Evolutionary conservation across 2,888 invertebrate species (phyloP), one percentile per base, ranked within the genome.

Genomic region (Agrochola macilenta): DNA sequence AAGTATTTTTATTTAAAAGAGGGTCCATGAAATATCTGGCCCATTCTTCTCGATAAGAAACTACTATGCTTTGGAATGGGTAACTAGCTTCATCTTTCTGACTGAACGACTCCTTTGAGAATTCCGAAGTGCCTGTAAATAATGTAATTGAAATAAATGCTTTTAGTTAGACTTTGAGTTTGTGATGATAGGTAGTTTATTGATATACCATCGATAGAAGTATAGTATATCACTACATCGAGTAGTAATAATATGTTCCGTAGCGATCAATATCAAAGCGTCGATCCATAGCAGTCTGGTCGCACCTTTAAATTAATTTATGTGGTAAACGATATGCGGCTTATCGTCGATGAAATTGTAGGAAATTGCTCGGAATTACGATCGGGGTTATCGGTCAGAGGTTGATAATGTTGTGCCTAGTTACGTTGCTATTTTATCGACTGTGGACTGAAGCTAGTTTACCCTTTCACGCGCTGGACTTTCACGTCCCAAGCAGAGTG

Each of bases 251-350:
- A 43, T 43, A 46, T 70, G 0, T 43, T 30, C 5, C 57, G 4
- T n/a, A 2, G 12, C n/a, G 17, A n/a, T 57, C 17, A n/a, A 30
- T n/a, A 46, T 58, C 14, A 26, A 65, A 30, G 9, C 30, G 17
- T 46, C 23, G 35, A 49, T 49, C 8, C 0, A 20, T 8, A 35
- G 23, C 23, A 61, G 74, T 61, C 17, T 63, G 39, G 12, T 49
- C 39, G 12, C 49, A 49, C 63, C n/a, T 74, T 80, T 68, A 82
- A 57, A 57, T 63, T 72, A 72, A 83, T 84, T 74, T 74, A 84
- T 75, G 46, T 66, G 35, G 81, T 63, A 57, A 73, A 52, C 49
- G 39, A 52, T 63, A 81, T 17, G 66, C 23, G 30, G 30, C 46
- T 70, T 75, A 64, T 63, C 43, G 46, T 11, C 63, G 73, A 73